A percentile compares a stretch with the other conserved stretches of the same genome.
phyloP scores from a whole-genome alignment of 2,888 invertebrate genomes.

The Microctonus hyperodae region DNA sequence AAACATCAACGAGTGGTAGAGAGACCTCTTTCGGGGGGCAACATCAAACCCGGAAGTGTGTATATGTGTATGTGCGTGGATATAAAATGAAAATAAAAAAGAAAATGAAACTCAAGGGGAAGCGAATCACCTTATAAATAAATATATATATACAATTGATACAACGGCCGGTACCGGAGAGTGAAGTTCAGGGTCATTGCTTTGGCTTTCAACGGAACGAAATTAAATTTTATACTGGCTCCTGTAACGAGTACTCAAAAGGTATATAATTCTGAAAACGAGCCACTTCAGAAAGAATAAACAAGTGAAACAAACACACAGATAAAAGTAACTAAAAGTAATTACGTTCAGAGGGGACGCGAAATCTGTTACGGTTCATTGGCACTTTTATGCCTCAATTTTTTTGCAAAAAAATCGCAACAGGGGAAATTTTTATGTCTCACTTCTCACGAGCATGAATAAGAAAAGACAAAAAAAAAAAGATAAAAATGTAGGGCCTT shows the following conservation, averaged over 20 bases:
- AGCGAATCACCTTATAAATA: not conserved
- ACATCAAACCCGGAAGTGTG: constrained; percentile 1
- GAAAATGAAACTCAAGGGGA: not conserved
- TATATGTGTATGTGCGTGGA: not conserved
- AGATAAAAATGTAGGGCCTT: not conserved
- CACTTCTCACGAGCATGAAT: constrained; percentile 6
- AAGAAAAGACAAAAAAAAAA: not conserved
- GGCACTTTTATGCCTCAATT: constrained; percentile 6
- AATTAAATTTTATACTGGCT: constrained; percentile 51
- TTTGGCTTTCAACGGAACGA: constrained; percentile 48
- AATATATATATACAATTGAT: not conserved
- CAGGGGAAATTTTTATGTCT: constrained; percentile 5
- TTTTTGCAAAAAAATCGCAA: not conserved
- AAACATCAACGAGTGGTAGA: constrained; percentile 24
- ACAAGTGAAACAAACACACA: constrained; percentile 6
- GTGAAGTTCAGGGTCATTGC: constrained; percentile 22
- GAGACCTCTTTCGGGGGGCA: not conserved
- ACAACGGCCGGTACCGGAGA: not conserved
- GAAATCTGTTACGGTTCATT: constrained; percentile 11
- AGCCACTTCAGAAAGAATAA: constrained; percentile 10
- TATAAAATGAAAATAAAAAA: not conserved
- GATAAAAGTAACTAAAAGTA: constrained; percentile 20
- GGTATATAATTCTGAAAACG: constrained; percentile 21
- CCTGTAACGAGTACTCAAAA: constrained; percentile 42
- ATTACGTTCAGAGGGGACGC: not conserved